A percentile compares a stretch with the other conserved stretches of the same genome.
phyloP scores from a whole-genome alignment of 2,888 invertebrate genomes.

The Aspidiotus destructor region DNA sequence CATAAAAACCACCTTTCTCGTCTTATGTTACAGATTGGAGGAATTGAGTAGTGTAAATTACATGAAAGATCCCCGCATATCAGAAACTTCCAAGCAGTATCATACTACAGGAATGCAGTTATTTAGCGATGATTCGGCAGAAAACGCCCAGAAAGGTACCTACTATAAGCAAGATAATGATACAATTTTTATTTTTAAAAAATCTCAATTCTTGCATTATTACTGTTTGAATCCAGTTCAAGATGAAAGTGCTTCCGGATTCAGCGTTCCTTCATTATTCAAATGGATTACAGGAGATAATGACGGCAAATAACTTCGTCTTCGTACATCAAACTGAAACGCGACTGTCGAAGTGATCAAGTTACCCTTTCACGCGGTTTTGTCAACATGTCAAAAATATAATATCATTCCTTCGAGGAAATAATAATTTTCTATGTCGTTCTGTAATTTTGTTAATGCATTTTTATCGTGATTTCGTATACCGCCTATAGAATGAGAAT shows the following conservation, averaged over 20 bases:
- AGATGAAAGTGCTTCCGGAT: slow-evolving; percentile 13
- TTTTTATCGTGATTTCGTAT: too few species aligned
- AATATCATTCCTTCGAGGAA: too few species aligned
- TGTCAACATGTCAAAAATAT: too few species aligned
- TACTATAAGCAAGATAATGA: background rate
- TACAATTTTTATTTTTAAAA: background rate
- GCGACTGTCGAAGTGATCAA: too few species aligned
- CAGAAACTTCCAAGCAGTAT: slow-evolving; percentile 19
- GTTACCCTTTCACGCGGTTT: too few species aligned
- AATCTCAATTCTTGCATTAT: background rate
- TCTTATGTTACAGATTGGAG: background rate
- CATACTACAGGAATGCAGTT: slow-evolving; percentile 24
- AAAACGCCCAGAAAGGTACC: background rate
- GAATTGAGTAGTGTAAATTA: slow-evolving; percentile 18
- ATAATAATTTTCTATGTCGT: too few species aligned
- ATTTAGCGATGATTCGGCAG: slow-evolving; percentile 9
- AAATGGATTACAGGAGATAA: slow-evolving; percentile 25
- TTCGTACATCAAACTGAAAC: too few species aligned
- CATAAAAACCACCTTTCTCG: background rate
- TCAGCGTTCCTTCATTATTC: slow-evolving; percentile 17
- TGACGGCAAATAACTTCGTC: slow-evolving; percentile 9
- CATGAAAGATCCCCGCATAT: slow-evolving; percentile 29
- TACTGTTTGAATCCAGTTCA: slow-evolving; percentile 5
- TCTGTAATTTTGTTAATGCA: too few species aligned
- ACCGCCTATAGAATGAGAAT: too few species aligned